Base-by-base conservation (phyloP, 2,113 vertebrate genomes). In the Rutilus rutilus region DNA sequence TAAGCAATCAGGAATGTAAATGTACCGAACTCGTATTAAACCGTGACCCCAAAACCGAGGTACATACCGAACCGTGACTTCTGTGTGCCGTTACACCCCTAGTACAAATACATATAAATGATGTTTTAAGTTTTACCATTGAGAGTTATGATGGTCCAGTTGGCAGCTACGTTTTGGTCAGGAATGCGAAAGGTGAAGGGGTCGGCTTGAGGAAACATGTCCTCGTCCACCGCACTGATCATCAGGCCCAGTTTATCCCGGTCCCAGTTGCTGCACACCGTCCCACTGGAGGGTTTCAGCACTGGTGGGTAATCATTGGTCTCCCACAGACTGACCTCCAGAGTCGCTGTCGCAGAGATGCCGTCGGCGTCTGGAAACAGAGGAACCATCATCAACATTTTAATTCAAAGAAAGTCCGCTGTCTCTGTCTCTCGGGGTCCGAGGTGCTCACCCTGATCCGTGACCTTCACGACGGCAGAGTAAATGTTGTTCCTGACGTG, bases 301-400 rank as follows among this genome's bases (percentile, higher is more conserved):
- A 91, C 87, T 0, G 97, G 98, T 0, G 96, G 89, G 7, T 96
- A 97, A 94, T 99, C 97, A 5, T 99, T 99, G 89, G 96, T 97
- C 88, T 98, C 97, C 91, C 94, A 89, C 88, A 99, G 95, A 65
- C 94, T 95, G 25, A 99, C 94, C 57, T 93, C 95, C 83, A 99
- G 90, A 2, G 95, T 95, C 42, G 96, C 97, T 0, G 96, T 96
- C 84, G 94, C 92, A 0, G 96, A 97, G 85, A 94, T 84, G 0
- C 93, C 92, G 1, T 60, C 94, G 25, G 81, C 90, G 30, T 95
- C 95, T 95, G 77, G 57, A 62, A 42, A 25, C 17, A 47, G 25
- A 52, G 30, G 9, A 42, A 42, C 7, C 67, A 33, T 30, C 27
- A 79, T 27, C 42, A 42, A 10, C 7, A 10, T 21, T 30, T 50